Evolutionary conservation across 2,113 vertebrate species (phyloP), one percentile per base, ranked within the genome.

Genomic region (Phrynocephalus versicolor): DNA sequence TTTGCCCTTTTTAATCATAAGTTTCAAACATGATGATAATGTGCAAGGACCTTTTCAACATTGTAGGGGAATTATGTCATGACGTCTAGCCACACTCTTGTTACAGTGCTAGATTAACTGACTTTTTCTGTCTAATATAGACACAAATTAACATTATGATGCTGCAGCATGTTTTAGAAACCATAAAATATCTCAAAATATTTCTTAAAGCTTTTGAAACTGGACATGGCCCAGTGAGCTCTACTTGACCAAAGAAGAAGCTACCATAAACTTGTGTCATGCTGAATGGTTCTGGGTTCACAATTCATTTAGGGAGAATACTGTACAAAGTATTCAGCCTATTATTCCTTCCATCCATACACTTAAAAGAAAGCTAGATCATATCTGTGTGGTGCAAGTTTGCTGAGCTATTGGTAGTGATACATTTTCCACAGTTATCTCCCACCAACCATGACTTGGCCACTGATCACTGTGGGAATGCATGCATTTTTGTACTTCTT

Each of bases 61-160:
- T 73, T 35, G 27, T 10, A 75, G 16, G 58, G 8, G 13, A 84
- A 71, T 87, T 9, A 74, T 7, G 0, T 62, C 7, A 2, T 37
- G 75, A 41, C 0, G 33, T 37, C 1, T 13, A 80, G 89, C 62
- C 82, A 39, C 19, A 51, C 55, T 83, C 78, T 60, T 81, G 58
- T 65, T 23, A 60, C 65, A 1, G 57, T 2, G 70, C 7, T 2
- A 60, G 78, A 39, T 37, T 75, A 10, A 62, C 81, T 80, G 14
- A 39, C 37, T 2, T 62, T 86, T 91, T 78, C 80, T 83, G 74
- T 85, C 37, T 9, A 74, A 37, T 1, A 30, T 4, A 78, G 37
- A 72, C 33, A 23, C 77, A 0, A 35, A 19, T 70, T 9, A 0
- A 25, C 57, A 89, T 92, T 83, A 69, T 41, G 5, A 14, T 9